Base-by-base conservation (phyloP, 1,140 invertebrate species). In the Heliothis virescens region DNA sequence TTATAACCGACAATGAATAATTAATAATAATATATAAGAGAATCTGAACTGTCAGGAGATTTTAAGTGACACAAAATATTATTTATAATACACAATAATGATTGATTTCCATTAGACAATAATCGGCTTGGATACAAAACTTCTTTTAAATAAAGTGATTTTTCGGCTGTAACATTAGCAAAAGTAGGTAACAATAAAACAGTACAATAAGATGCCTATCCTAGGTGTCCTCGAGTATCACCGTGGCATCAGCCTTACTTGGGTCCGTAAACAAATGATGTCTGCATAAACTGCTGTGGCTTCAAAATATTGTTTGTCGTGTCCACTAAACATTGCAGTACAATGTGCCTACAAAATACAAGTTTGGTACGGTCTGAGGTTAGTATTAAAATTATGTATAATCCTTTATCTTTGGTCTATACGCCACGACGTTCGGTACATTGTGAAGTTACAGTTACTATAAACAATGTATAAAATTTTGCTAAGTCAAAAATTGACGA, bases 401-500 rank as follows among this genome's bases (percentile, higher is more conserved):
- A 91, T 91, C 89, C 86, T 87, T 93, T 90, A 92, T 94, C 92
- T 94, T 94, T 94, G 93, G 93, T 94, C 90, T 94, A 89, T 84
- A 89, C 88, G 85, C 89, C 87, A 90, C 87, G 89, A 92, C 89
- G 90, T 82, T 88, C 91, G 89, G 91, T 92, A 90, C 85, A 89
- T 87, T 90, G 81, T 90, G 90, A 90, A 89, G 85, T 92, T 88
- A 91, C 82, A 88, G 86, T 91, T 78, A 89, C 88, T 94, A 92
- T 94, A 93, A 92, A 94, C 88, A 92, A 94, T 86, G 91, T 94
- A 94, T 94, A 94, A 94, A 94, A 94, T 93, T 94, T 94, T 87
- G 90, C 93, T 94, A 94, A 94, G 92, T 94, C 92, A 94, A 91
- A 94, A 94, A 94, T 94, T 94, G 93, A 94, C 93, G 86, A 91